Percentiles rank a stretch among this genome's conserved stretches.
phyloP scores from a whole-genome alignment of 2,797 vertebrate species.

The Helostoma temminkii region DNA sequence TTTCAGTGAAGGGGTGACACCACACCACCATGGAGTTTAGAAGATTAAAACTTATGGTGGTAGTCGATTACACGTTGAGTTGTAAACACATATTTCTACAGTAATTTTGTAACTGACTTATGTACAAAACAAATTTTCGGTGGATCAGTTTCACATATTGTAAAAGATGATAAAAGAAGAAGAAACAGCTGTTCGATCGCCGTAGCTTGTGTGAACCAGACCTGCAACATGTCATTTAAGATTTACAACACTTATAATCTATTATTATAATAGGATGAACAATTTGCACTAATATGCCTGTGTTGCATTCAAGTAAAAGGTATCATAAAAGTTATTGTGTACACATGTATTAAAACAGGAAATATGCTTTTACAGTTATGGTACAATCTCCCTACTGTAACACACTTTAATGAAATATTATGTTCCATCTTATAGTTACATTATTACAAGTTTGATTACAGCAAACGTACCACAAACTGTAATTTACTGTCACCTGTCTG shows the following conservation, averaged over 20 bases:
- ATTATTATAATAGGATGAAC: not conserved
- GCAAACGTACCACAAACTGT: not conserved
- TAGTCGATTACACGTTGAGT: too few relatives aligned
- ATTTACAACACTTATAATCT: not conserved
- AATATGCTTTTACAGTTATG: not conserved
- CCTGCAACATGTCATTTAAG: too few relatives aligned
- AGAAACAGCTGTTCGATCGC: too few relatives aligned
- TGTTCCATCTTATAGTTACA: not conserved
- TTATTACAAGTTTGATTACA: not conserved
- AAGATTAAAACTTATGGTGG: too few relatives aligned
- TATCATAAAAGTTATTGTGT: too few relatives aligned
- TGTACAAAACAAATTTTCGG: too few relatives aligned
- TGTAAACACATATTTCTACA: too few relatives aligned
- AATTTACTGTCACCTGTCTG: too few relatives aligned
- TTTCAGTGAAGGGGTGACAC: conserved; percentile 5
- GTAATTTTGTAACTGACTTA: too few relatives aligned
- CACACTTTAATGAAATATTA: not conserved
- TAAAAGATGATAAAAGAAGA: too few relatives aligned
- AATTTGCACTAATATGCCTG: not conserved
- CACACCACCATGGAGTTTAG: not conserved
- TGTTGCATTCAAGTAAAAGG: not conserved
- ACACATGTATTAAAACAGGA: not conserved
- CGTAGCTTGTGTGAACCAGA: too few relatives aligned
- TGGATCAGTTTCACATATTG: too few relatives aligned
- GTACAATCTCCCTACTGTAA: not conserved